These are phyloP conservation scores for Microplitis manilae DNA, from an alignment of 2,888 invertebrate species.

Conservation along the genomic window DNA sequence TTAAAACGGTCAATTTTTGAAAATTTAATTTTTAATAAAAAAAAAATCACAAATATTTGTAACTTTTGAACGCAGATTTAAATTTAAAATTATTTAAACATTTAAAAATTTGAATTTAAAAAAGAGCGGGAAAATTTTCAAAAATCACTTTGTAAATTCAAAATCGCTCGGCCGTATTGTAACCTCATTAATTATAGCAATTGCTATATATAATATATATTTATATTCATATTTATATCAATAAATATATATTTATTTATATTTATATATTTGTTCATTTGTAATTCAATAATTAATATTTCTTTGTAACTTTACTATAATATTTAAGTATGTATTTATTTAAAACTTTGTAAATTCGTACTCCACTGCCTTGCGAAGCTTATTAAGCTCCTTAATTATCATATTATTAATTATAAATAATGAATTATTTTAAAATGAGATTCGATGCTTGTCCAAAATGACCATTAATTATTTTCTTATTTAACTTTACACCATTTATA, in stretches of 20 bases:
- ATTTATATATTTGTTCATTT: constrained; percentile 17
- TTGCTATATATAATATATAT: neutral
- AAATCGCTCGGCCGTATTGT: neutral
- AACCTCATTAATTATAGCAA: neutral
- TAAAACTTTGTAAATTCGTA: constrained; percentile 24
- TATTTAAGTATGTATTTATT: neutral
- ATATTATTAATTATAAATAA: constrained; percentile 20
- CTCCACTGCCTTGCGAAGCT: constrained; percentile 48
- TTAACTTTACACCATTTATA: constrained; percentile 11
- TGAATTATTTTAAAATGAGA: constrained; percentile 38
- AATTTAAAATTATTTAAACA: too few relatives aligned
- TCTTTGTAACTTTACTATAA: too few relatives aligned
- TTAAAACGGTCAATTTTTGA: too few relatives aligned
- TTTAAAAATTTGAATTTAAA: neutral
- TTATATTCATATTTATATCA: constrained; percentile 30
- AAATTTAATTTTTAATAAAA: too few relatives aligned
- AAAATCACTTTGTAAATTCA: neutral
- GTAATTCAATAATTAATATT: neutral
- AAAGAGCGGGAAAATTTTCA: neutral
- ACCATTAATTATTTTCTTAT: constrained; percentile 15
- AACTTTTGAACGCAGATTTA: too few relatives aligned
- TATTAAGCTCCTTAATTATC: constrained; percentile 28
- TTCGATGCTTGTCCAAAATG: constrained; percentile 39
- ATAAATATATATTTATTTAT: constrained; percentile 21
- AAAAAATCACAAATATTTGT: too few relatives aligned